Conservation (phyloP, 2,888 invertebrate species). For the Diarsia brunnea region DNA sequence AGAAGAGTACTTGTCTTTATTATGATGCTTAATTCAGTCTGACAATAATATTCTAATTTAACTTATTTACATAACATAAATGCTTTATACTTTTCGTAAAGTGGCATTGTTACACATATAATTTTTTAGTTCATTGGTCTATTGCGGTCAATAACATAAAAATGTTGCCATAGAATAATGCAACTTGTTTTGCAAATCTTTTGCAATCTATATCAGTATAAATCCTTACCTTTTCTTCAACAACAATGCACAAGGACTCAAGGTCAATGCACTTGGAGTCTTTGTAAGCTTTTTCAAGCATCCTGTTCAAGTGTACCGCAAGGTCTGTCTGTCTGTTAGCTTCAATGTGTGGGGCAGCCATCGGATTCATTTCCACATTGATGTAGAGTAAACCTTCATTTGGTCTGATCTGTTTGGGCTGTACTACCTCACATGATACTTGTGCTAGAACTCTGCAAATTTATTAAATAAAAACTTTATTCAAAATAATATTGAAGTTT, state of each 20-base stretch:
- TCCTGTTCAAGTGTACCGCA: constrained; percentile 93
- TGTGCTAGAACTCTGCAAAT: constrained; percentile 94
- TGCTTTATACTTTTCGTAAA: background rate
- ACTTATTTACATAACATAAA: background rate
- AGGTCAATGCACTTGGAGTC: constrained; percentile 98
- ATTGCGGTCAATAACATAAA: background rate
- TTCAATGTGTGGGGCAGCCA: constrained; percentile 97
- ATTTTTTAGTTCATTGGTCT: background rate
- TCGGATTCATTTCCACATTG: constrained; percentile 96
- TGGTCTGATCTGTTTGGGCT: constrained; percentile 96
- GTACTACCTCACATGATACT: constrained; percentile 96
- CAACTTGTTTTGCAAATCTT: constrained; percentile 24
- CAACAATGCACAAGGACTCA: constrained; percentile 98
- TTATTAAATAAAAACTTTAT: background rate
- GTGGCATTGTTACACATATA: background rate
- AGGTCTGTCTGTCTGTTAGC: constrained; percentile 93
- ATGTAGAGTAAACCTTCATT: constrained; percentile 97
- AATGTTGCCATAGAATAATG: background rate
- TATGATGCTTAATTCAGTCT: background rate
- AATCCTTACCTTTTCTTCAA: constrained; percentile 95
- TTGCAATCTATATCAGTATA: constrained; percentile 16
- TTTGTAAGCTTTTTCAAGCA: constrained; percentile 96
- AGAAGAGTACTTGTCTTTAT: background rate
- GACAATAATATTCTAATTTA: background rate
- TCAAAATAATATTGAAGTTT: background rate